A percentile compares a stretch with the other conserved stretches of the same genome.
These are phyloP conservation scores for Lepidothrix coronata DNA, from an alignment of 2,113 vertebrate genomes.

Conservation along the genomic window DNA sequence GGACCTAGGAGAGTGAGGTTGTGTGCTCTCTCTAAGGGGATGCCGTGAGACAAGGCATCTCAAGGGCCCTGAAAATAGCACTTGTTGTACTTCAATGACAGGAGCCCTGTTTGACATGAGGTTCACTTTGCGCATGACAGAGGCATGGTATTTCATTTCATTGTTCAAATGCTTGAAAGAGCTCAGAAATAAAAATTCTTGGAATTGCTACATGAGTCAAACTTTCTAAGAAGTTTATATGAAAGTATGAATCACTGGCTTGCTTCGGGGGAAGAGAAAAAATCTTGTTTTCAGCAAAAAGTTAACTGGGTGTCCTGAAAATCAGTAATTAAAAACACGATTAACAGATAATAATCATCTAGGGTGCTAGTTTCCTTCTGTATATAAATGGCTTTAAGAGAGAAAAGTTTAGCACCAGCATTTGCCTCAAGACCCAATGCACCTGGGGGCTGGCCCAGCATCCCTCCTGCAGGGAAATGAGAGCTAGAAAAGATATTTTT, in stretches of 20 bases:
- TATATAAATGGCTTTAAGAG: not conserved
- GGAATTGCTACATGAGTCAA: not conserved
- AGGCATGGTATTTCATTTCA: not conserved
- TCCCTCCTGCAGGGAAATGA: not conserved
- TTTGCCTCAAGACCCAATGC: not conserved
- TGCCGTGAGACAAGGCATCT: not conserved
- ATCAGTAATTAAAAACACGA: constrained; percentile 27
- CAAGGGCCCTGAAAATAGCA: not conserved
- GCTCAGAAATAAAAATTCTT: not conserved
- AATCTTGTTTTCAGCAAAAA: constrained; percentile 22
- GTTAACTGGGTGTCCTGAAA: constrained; percentile 6
- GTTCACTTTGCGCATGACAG: not conserved
- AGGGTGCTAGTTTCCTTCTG: not conserved
- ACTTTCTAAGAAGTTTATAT: not conserved
- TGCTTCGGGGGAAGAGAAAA: not conserved
- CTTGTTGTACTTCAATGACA: not conserved
- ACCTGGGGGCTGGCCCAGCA: not conserved
- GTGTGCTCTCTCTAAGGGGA: fast-evolving
- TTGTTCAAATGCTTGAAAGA: not conserved
- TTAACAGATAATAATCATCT: constrained; percentile 12
- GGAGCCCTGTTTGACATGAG: not conserved
- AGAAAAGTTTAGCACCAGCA: constrained; percentile 28
- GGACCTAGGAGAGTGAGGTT: fast-evolving
- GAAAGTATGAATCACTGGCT: not conserved
- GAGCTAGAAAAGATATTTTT: not conserved